Evolutionary conservation across 2,888 invertebrate species (phyloP).

Genomic region (Dryobotodes eremita): DNA sequence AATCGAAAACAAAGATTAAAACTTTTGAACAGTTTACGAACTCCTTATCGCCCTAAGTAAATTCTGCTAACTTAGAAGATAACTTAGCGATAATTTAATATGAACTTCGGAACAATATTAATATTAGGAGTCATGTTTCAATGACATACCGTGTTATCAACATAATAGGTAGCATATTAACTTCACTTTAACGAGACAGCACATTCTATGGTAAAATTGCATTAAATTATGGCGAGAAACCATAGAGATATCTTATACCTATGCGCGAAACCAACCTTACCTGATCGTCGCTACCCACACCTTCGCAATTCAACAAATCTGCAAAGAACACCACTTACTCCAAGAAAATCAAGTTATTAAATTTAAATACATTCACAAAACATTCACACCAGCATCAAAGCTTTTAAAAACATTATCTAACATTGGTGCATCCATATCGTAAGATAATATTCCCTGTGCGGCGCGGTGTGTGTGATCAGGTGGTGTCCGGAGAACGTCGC

Average conservation of each 20-base stretch:
- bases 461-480: conserved; percentile 80
- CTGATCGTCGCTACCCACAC: background rate
- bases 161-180: background rate
- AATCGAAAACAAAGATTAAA: conserved; percentile 36
- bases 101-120: conserved; percentile 45
- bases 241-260: background rate
- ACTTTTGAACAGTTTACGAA: conserved; percentile 29
- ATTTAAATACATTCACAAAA: conserved; percentile 29
- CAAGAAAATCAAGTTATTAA: conserved; percentile 41
- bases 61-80: conserved; percentile 18
- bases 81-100: conserved; percentile 28
- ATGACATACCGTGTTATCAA: background rate
- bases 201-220: background rate
- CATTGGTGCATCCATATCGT: conserved; percentile 47
- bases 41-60: conserved; percentile 23
- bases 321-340: background rate
- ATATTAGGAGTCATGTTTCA: conserved; percentile 22
- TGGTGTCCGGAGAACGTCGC: conserved; percentile 78
- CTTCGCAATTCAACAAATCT: background rate
- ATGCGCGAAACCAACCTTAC: background rate
- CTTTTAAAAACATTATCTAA: conserved; percentile 57
- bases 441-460: conserved; percentile 64
- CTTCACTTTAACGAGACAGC: background rate
- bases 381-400: conserved; percentile 31
- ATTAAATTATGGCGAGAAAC: background rate